Evolutionary conservation across 2,888 invertebrate species (phyloP).

Genomic region (Leptinotarsa haldemani): DNA sequence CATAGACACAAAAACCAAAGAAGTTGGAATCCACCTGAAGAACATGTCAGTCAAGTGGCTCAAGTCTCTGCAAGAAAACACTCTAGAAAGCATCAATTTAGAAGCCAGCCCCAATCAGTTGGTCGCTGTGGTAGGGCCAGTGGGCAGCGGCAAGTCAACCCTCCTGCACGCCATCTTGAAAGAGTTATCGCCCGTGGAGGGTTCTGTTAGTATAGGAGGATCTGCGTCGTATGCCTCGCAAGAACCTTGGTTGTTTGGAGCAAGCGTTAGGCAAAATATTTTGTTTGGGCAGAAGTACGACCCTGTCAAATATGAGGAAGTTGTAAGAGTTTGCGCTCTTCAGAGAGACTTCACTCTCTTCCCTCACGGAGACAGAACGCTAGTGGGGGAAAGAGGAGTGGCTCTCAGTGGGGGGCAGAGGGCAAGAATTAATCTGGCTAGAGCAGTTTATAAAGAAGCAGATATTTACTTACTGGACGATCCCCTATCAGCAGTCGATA

Average conservation of each 20-base stretch:
- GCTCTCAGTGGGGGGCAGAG: slow-evolving; percentile 79
- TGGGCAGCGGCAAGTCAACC: slow-evolving; percentile 74
- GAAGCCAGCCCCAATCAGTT: slow-evolving; percentile 36
- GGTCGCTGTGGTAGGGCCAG: slow-evolving; percentile 71
- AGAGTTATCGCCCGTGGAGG: slow-evolving; percentile 76
- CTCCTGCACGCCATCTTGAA: slow-evolving; percentile 71
- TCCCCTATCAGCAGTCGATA: slow-evolving; percentile 89
- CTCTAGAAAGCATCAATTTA: slow-evolving; percentile 39
- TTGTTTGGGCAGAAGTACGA: slow-evolving; percentile 84
- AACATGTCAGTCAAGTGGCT: slow-evolving; percentile 45
- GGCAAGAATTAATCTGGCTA: slow-evolving; percentile 86
- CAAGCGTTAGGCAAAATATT: slow-evolving; percentile 91
- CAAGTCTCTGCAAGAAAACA: slow-evolving; percentile 35
- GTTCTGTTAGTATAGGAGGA: slow-evolving; percentile 60
- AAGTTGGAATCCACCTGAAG: slow-evolving; percentile 26
- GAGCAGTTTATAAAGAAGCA: slow-evolving; percentile 85
- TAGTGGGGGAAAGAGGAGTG: slow-evolving; percentile 75
- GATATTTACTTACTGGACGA: slow-evolving; percentile 90
- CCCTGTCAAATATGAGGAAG: slow-evolving; percentile 73
- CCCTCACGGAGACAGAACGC: slow-evolving; percentile 82
- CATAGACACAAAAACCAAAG: slow-evolving; percentile 6
- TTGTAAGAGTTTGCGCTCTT: slow-evolving; percentile 77
- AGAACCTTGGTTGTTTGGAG: slow-evolving; percentile 86
- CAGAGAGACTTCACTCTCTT: slow-evolving; percentile 78
- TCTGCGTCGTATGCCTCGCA: slow-evolving; percentile 71